These are phyloP conservation scores for Odontophorus gujanensis DNA, from an alignment of 2,113 vertebrate genomes.

Conservation along the genomic window DNA sequence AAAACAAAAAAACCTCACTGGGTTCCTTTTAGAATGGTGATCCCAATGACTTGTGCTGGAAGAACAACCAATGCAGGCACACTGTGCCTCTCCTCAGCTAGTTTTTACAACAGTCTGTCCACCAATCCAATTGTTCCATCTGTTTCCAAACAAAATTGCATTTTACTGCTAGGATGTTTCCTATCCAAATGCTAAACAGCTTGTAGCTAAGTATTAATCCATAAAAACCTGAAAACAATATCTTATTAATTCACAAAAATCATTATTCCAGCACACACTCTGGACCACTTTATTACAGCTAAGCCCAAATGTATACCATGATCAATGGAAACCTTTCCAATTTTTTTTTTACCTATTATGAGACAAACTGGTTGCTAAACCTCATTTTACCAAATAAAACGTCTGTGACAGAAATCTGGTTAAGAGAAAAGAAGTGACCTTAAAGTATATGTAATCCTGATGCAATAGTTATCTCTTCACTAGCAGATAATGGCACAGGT, in stretches of 20 bases:
- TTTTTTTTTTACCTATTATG: slow-evolving; percentile 5
- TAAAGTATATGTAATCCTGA: not conserved
- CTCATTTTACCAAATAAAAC: not conserved
- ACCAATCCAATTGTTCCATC: slow-evolving; percentile 33
- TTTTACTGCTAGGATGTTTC: slow-evolving; percentile 47
- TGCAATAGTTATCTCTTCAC: not conserved
- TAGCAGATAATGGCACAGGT: not conserved
- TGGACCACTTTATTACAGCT: slow-evolving; percentile 31
- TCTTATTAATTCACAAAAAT: slow-evolving; percentile 68
- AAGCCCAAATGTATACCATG: not conserved
- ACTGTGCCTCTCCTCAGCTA: slow-evolving; percentile 6
- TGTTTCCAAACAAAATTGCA: slow-evolving; percentile 52
- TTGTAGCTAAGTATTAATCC: slow-evolving; percentile 70
- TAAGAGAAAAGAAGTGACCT: not conserved
- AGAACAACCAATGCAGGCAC: slow-evolving; percentile 8
- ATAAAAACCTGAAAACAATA: slow-evolving; percentile 60
- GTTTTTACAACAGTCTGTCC: slow-evolving; percentile 31
- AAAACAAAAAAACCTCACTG: not conserved
- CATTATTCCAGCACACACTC: slow-evolving; percentile 34
- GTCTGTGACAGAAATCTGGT: not conserved
- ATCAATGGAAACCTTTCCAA: slow-evolving; percentile 27
- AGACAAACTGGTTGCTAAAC: not conserved
- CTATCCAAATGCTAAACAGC: slow-evolving; percentile 44
- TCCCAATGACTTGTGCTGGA: not conserved
- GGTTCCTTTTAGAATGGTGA: not conserved